Base-by-base conservation (phyloP, 2,113 vertebrate genomes). In the Oophaga pumilio region DNA sequence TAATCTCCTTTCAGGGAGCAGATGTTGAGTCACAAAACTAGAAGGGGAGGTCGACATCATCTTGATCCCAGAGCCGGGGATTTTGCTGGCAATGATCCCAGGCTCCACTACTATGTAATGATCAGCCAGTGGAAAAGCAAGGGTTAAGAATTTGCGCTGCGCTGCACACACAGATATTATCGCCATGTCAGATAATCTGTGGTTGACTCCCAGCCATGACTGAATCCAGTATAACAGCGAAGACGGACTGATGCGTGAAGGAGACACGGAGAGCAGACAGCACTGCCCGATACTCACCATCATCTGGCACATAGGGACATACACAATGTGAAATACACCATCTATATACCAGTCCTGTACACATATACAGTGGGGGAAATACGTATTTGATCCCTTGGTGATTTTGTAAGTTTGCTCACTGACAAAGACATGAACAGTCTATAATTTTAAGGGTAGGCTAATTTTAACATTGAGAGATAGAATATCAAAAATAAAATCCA, bases 171-270 rank as follows among this genome's bases (percentile, higher is more conserved):
- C 20, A 66, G n/a, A 49, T 14, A 6, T 15, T 82, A 66, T 43
- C 22, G 33, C 18, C 0, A 33, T 43, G 50, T 69, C 49, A 76
- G 13, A 2, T 0, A 0, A 49, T 50, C 8, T 4, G 0, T 57
- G 43, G 14, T 0, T 50, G n/a, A 57, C 33, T 22, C 52, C 50
- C 49, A 66, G 50, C 59, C 17, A 12, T 0, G 17, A 50, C 10
- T 13, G n/a, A 69, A 82, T 73, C 56, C 26, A 84, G 82, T 57
- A 73, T 2, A 73, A 69, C 53, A 9, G 50, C 20, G 20, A 68
- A 52, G 69, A 73, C 52, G 10, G 64, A 69, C 17, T 59, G 50
- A 84, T 22, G 66, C 68, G n/a, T 73, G 82, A 84, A n/a, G 66
- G 50, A 84, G 20, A 15, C 4, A 17, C 26, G 4, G 13, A 73